Evolutionary conservation across 1,140 invertebrate genomes (phyloP), one percentile per base, ranked within the genome.

Genomic region (Polyergus mexicanus): DNA sequence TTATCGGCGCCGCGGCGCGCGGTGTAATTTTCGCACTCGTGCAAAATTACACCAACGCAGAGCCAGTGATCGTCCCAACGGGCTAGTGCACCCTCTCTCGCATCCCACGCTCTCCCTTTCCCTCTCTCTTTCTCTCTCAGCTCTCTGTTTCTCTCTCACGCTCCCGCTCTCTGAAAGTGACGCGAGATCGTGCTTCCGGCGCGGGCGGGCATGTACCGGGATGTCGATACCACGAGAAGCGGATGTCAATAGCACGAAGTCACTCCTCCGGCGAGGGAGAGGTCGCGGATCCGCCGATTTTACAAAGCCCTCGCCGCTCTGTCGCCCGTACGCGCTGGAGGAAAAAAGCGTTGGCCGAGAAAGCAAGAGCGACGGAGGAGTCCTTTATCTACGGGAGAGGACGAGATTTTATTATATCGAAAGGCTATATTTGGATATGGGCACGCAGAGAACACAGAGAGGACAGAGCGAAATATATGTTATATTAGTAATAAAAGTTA

Each of bases 221-320:
- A 92, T 94, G 93, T 94, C 93, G 93, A 94, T 94, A 94, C 88
- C 94, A 94, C 91, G 91, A 93, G 92, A 92, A 93, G 93, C 90
- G 91, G 91, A 94, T 94, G 94, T 93, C 94, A 94, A 95, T 94
- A 94, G 92, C 94, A 94, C 87, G 89, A 89, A 93, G 90, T 93
- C 93, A 92, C 87, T 91, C 80, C 86, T 91, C 84, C 83, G 84
- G 86, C 86, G 60, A 84, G 88, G 74, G 90, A 87, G 84, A 80
- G 65, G 77, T 62, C 60, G 81, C 66, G 69, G 84, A 78, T 81
- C 87, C 65, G 84, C 71, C 75, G 83, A 90, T 90, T 90, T 90
- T 90, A 89, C 89, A 90, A 86, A 76, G 77, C 80, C 84, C 83
- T 80, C 80, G 78, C 88, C 75, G 71, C 76, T 85, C 76, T 85